Evolutionary conservation across 2,797 vertebrate species (phyloP).

Genomic region (Channallabes apus): DNA sequence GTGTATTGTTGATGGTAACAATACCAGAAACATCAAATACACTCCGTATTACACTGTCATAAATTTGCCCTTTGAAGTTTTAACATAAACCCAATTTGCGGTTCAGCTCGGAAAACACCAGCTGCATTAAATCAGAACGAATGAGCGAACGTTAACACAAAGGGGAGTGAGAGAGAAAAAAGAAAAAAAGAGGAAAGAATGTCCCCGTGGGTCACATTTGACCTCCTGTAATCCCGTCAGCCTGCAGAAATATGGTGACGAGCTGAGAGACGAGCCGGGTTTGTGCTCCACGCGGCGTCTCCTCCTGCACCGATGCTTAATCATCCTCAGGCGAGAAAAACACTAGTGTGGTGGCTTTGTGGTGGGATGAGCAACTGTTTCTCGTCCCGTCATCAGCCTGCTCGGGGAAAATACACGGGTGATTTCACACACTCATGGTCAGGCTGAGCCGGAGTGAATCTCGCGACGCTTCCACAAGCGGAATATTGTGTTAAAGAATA

Average conservation of each 20-base stretch:
- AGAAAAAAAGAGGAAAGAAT: conserved; percentile 6
- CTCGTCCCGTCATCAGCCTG: conserved; percentile 9
- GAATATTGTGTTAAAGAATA: conserved; percentile 15
- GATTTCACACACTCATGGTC: conserved; percentile 23
- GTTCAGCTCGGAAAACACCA: neutral
- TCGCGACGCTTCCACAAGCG: conserved; percentile 24
- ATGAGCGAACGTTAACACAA: conserved; percentile 26
- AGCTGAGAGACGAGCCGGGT: conserved; percentile 44
- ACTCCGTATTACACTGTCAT: neutral
- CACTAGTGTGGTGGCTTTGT: neutral
- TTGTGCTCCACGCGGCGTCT: conserved; percentile 7
- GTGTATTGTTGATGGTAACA: neutral
- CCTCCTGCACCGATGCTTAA: neutral
- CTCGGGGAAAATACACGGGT: neutral
- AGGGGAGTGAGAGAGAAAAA: conserved; percentile 3
- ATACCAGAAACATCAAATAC: neutral
- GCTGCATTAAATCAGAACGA: conserved; percentile 1
- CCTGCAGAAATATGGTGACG: conserved; percentile 34
- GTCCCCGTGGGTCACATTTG: conserved; percentile 44
- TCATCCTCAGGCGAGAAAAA: neutral
- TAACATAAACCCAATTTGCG: conserved; percentile 24
- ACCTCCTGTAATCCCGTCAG: conserved; percentile 48
- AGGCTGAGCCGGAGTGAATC: conserved; percentile 13
- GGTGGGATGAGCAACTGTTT: neutral
- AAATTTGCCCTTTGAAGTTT: conserved; percentile 30